These are phyloP conservation scores for Atractosteus spatula DNA, from an alignment of 2,113 vertebrate species.

Conservation along the genomic window DNA sequence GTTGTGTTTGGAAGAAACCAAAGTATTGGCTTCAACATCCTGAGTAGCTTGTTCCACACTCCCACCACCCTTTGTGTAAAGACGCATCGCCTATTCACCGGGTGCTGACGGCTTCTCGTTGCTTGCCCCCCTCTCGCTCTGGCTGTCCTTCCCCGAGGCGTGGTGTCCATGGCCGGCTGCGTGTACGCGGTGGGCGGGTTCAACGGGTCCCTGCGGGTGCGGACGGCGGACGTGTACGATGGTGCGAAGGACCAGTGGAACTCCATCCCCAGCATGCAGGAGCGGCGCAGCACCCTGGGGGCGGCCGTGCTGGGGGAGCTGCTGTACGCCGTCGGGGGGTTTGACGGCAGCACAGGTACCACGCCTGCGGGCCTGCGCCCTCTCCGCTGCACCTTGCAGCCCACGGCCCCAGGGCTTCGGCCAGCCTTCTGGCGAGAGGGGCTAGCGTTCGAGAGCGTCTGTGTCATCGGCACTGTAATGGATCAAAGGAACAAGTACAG, in stretches of 20 bases:
- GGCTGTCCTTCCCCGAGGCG: conserved; percentile 60
- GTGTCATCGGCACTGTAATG: too few relatives aligned
- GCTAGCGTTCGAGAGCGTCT: too few relatives aligned
- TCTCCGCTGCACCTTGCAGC: too few relatives aligned
- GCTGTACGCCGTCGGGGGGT: conserved; percentile 91
- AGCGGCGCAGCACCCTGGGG: conserved; percentile 86
- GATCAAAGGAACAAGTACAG: too few relatives aligned
- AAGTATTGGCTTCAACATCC: background rate
- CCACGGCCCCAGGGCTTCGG: too few relatives aligned
- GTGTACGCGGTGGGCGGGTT: conserved; percentile 92
- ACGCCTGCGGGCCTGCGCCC: too few relatives aligned
- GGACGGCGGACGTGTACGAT: conserved; percentile 89
- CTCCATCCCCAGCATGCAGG: conserved; percentile 89
- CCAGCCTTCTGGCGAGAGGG: too few relatives aligned
- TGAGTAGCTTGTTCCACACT: background rate
- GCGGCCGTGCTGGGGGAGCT: conserved; percentile 85
- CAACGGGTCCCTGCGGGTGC: conserved; percentile 85
- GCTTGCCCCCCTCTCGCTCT: background rate
- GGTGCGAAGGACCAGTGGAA: conserved; percentile 86
- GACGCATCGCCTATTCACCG: too few relatives aligned
- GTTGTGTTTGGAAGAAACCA: too few relatives aligned
- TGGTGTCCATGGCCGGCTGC: conserved; percentile 85
- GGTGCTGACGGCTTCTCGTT: too few relatives aligned
- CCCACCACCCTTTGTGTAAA: background rate
- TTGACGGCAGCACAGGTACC: conserved; percentile 92